Evolutionary conservation across 2,888 invertebrate species (phyloP), one percentile per base, ranked within the genome.

Genomic region (Phasia obesa): DNA sequence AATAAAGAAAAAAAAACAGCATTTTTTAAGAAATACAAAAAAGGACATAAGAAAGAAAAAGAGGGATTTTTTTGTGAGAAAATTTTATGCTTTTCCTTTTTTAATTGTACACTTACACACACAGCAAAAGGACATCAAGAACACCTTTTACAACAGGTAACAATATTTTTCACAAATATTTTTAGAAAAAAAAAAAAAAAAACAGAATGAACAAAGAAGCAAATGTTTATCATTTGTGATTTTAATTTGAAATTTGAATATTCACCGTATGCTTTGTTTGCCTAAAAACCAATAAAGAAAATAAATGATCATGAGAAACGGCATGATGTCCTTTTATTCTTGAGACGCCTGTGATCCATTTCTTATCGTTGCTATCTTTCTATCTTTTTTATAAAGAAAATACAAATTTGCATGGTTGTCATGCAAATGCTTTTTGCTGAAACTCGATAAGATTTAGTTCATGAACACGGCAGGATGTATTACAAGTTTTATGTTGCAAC

Each of bases 61-160:
- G 23, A 59, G n/a, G n/a, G 6, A 44, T 31, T 25, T n/a, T 53
- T 82, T 71, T 70, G 35, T 83, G 55, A 76, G 75, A 75, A 79
- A 71, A 76, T 73, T 76, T 70, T 60, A 70, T 82, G 70, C 38
- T 74, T 67, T 19, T 74, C 49, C 57, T 38, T 44, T 57, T 71
- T 42, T 23, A 19, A n/a, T 19, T 27, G n/a, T 17, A 44, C 44
- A 44, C 5, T n/a, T 17, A 47, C 44, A 19, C 44, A 59, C 15
- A 57, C 19, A 57, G 13, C 25, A 70, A 74, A 82, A 65, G 74
- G 78, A 79, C 83, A 75, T 82, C 49, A 75, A 64, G 62, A 76
- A 76, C 74, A 79, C 82, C 82, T 82, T 82, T 79, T 23, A 9
- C 55, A 79, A 71, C 83, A 83, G 83, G 83, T 83, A 83, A 71